A percentile compares a stretch with the other conserved stretches of the same genome.
phyloP scores from a whole-genome alignment of 2,888 invertebrate species.

The Teinopalpus imperialis region DNA sequence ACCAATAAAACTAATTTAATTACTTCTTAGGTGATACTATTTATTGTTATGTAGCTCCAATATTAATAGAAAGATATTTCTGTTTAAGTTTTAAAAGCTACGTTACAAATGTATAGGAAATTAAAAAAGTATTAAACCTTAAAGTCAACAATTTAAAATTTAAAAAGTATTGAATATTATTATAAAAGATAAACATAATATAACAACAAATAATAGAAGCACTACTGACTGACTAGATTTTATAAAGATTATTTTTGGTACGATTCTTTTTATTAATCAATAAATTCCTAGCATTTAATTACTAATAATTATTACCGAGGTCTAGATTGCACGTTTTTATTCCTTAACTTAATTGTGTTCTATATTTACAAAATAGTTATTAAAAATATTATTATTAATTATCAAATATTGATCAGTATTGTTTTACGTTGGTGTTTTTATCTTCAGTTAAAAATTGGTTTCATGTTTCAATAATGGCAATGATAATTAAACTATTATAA shows the following conservation, averaged over 20 bases:
- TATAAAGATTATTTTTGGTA: slow-evolving; percentile 42
- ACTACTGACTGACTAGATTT: slow-evolving; percentile 63
- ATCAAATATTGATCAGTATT: slow-evolving; percentile 51
- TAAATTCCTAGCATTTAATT: slow-evolving; percentile 64
- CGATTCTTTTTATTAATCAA: slow-evolving; percentile 37
- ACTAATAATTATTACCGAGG: slow-evolving; percentile 54
- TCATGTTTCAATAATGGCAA: too few relatives aligned
- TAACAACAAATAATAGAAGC: slow-evolving; percentile 39
- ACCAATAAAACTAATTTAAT: too few relatives aligned
- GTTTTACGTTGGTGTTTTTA: slow-evolving; percentile 47
- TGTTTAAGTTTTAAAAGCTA: too few relatives aligned
- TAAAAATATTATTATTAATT: slow-evolving; percentile 74
- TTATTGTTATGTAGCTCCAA: too few relatives aligned
- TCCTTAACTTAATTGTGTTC: slow-evolving; percentile 45
- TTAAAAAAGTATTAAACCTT: slow-evolving; percentile 1
- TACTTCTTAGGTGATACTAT: too few relatives aligned
- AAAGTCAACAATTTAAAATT: slow-evolving; percentile 15
- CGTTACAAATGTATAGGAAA: not conserved
- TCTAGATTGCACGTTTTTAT: slow-evolving; percentile 75
- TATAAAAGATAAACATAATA: slow-evolving; percentile 30
- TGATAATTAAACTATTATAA: too few relatives aligned
- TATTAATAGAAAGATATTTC: too few relatives aligned
- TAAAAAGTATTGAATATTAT: slow-evolving; percentile 25
- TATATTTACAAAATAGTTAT: slow-evolving; percentile 79
- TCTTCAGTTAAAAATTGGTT: slow-evolving; percentile 43